Base-by-base conservation (phyloP, 2,888 invertebrate species). In the Spatulosminthurus flaviceps region DNA sequence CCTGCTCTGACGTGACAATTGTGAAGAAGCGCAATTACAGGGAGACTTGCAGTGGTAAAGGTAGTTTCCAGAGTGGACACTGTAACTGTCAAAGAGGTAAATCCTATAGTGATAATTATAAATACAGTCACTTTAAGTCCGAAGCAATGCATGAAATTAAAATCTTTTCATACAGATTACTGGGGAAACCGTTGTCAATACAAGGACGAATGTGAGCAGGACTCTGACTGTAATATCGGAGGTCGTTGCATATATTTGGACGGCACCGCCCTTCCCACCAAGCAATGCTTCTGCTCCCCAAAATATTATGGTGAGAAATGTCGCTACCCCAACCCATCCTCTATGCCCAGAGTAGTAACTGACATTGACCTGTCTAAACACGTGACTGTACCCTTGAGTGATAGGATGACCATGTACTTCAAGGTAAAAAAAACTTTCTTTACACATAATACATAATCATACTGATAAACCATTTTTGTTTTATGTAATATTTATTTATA, bases 1-100 rank as follows among this genome's bases (percentile, higher is more conserved):
- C 96, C 0, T 98, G 98, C 87, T 94, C 97, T 0, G 97, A 98
- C 88, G 93, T 98, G 76, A 95, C 96, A 86, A 94, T 97, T 81
- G 86, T 88, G 51, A 82, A 84, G 64, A 83, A n/a, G 13, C 22
- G 69, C 1, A 90, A 91, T 61, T 95, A 93, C 88, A 91, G 92
- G 81, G 95, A 96, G 88, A 91, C 91, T 0, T 97, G 97, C 87
- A 94, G 93, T 71, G 93, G 93, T 0, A 93, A 94, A 86, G 97
- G 97, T 5, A 4, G 92, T 92, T 88, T 92, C 92, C 88, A 91
- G 93, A 86, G 89, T 93, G 42, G 92, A 92, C 72, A 61, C 42
- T 84, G 84, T 77, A 78, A 70, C 24, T 84, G 84, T 43, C 78
- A 79, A 13, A 79, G 81, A 19, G 78, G 83, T 82, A 66, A 67